phyloP scores from a whole-genome alignment of 2,797 vertebrate genomes.

The Botia kubotai region DNA sequence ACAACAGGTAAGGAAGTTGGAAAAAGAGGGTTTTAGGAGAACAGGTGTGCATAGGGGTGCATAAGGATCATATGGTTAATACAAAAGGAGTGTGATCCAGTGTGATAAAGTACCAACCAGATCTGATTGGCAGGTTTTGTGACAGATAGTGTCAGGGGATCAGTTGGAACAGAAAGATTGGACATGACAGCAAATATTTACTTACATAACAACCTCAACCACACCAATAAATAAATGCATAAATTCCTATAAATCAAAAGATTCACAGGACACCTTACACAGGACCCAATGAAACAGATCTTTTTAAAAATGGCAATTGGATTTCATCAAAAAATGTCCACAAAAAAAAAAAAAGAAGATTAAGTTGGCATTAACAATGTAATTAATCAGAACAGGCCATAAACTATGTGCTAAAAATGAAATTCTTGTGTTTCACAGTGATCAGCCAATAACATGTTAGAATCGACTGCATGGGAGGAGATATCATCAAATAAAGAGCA shows the following conservation, averaged over 20 bases:
- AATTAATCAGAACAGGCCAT: conserved; percentile 50
- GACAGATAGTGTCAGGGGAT: conserved; percentile 32
- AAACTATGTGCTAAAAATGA: neutral
- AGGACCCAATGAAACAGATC: neutral
- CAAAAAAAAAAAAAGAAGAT: neutral
- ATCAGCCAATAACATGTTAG: conserved; percentile 13
- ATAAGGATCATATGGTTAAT: neutral
- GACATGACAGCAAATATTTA: neutral
- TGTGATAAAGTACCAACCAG: conserved; percentile 31
- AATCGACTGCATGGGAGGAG: neutral
- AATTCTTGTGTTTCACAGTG: neutral
- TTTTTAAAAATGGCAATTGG: neutral
- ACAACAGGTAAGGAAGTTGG: conserved; percentile 1
- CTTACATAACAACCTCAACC: conserved; percentile 5
- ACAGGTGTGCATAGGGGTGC: conserved; percentile 9
- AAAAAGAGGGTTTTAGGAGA: conserved; percentile 20
- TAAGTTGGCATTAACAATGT: neutral
- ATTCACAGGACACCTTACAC: no score
- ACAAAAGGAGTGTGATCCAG: conserved; percentile 23
- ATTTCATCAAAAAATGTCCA: neutral
- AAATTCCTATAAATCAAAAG: neutral
- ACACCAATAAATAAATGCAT: neutral
- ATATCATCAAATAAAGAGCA: neutral
- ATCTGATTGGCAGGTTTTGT: conserved; percentile 57
- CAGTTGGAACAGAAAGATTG: conserved; percentile 20